Evolutionary conservation across 2,797 vertebrate species (phyloP), one percentile per base, ranked within the genome.

Genomic region (Tapera naevia): DNA sequence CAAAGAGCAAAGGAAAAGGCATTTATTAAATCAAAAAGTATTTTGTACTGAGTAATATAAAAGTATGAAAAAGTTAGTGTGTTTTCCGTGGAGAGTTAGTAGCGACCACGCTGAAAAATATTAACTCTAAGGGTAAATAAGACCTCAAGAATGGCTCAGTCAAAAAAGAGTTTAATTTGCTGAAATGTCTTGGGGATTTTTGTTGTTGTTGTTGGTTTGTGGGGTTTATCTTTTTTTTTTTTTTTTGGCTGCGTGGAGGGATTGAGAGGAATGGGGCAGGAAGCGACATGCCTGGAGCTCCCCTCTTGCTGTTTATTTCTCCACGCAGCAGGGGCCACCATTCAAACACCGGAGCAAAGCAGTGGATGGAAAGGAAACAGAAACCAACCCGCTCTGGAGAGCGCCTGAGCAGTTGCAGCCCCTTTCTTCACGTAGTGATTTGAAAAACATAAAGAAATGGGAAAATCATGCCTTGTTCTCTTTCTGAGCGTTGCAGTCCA

Each of bases 281-380:
- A 86, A 78, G n/a, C 83, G 75, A 32, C 75, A 53, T 3, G 1
- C 33, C 30, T 30, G n/a, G 33, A 83, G 54, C 37, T 89, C 30
- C 11, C 39, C 37, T 32, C 46, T 76, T 66, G 32, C 45, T 60
- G 6, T 46, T 56, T 54, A 0, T 50, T 17, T 50, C 21, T 79
- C 10, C 15, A 54, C 4, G 1, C 8, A 5, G 30, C 1, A 5
- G 24, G 16, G 54, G 10, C 83, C 27, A 43, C 24, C 3, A 0
- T 4, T 22, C 16, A 32, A 86, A 56, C 10, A 15, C 39, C 54
- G 8, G 7, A 39, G 64, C 45, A 23, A 46, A 48, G 46, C 78
- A 17, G 35, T 11, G 2, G 4, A 4, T 0, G 0, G 48, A 75
- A 80, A 78, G 6, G 72, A 84, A 93, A 91, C 39, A 75, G 61